Evolutionary conservation across 2,797 vertebrate species (phyloP).

Genomic region (Pantherophis alleghaniensis): DNA sequence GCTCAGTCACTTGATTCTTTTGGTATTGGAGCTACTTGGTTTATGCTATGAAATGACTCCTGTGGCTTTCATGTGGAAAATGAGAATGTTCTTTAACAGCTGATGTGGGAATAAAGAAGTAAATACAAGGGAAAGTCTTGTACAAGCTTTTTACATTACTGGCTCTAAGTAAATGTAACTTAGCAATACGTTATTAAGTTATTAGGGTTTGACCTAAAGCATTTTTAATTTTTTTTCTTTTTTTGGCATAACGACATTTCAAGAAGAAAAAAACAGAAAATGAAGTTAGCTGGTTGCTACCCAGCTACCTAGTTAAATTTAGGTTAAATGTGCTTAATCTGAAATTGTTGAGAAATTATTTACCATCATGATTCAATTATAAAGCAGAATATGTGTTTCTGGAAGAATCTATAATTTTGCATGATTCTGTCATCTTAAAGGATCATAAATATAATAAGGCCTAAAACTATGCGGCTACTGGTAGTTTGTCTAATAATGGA

Average conservation of each 20-base stretch:
- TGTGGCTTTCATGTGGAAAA: slow-evolving; percentile 79
- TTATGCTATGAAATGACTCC: slow-evolving; percentile 70
- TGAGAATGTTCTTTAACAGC: slow-evolving; percentile 77
- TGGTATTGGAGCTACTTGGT: slow-evolving; percentile 70
- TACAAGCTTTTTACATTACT: slow-evolving; percentile 73
- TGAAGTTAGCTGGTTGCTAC: slow-evolving; percentile 44
- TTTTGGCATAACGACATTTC: slow-evolving; percentile 42
- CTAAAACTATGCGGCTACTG: neutral
- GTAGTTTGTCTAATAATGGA: slow-evolving; percentile 37
- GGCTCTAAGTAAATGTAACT: slow-evolving; percentile 76
- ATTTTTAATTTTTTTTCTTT: slow-evolving; percentile 36
- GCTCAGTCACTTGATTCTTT: slow-evolving; percentile 73
- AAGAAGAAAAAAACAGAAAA: slow-evolving; percentile 46
- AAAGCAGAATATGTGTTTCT: slow-evolving; percentile 40
- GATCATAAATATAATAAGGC: slow-evolving; percentile 32
- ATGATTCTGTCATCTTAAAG: slow-evolving; percentile 22
- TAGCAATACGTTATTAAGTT: slow-evolving; percentile 77
- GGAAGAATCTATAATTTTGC: slow-evolving; percentile 39
- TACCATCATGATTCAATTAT: slow-evolving; percentile 44
- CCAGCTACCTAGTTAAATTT: too few relatives aligned
- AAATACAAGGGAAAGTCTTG: slow-evolving; percentile 73
- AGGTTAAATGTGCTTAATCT: slow-evolving; percentile 39
- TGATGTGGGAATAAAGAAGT: slow-evolving; percentile 77
- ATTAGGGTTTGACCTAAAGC: slow-evolving; percentile 67
- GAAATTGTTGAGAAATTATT: slow-evolving; percentile 34